Evolutionary conservation across 2,113 vertebrate genomes (phyloP), one percentile per base, ranked within the genome.

Genomic region (Isichthys henryi): DNA sequence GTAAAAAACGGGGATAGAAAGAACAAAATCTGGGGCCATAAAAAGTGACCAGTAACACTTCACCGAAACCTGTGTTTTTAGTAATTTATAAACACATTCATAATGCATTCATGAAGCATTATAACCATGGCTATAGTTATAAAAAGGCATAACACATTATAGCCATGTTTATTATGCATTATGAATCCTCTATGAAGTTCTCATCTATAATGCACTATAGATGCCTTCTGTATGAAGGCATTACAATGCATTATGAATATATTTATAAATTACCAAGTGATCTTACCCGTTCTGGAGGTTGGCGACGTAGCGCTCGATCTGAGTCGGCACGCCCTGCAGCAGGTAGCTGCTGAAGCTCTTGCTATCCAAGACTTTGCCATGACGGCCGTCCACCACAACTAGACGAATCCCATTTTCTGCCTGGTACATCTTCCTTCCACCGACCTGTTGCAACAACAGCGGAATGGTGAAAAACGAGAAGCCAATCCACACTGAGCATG

Each of bases 281-380:
- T 23, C 97, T 96, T 92, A 99, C 98, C 97, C 94, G 8, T 98
- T 94, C 21, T 92, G 96, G 90, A 98, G 93, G 91, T 94, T 95
- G 19, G 91, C 95, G 90, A 99, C 89, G 0, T 97, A 98, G 89
- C 94, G 97, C 91, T 96, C 95, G 56, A 99, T 93, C 93, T 99
- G 97, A 85, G 96, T 94, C 0, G 98, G 98, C 13, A 98, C 95
- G 74, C 97, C 97, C 94, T 96, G 97, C 0, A 99, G 95, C 21
- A 98, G 92, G 9, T 96, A 74, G 48, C 95, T 97, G 92, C 94
- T 96, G 94, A 99, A 99, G 50, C 92, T 92, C 21, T 91, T 93
- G 77, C 90, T 96, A 52, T 96, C 96, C 35, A 97, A 92, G 88
- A 98, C 91, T 35, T 94, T 96, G 23, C 98, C 98, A 0, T 92